Evolutionary conservation across 2,888 invertebrate species (phyloP), one percentile per base, ranked within the genome.

Genomic region (Clitarchus hookeri): DNA sequence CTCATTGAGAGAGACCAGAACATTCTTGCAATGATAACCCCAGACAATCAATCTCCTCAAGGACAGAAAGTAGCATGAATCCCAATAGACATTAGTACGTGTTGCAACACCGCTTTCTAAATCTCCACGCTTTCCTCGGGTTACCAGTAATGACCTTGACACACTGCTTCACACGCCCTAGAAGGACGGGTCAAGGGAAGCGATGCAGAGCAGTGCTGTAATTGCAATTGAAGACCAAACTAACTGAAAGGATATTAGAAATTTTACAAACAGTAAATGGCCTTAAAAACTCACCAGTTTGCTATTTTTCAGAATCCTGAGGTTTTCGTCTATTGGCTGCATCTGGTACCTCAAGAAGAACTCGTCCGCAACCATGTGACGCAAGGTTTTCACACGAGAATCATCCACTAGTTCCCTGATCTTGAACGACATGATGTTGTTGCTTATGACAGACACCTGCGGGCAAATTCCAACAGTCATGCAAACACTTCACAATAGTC

Each of bases 291-390:
- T 85, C 44, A 86, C 86, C 86, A 86, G 53, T 44, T 85, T 87
- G 19, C 26, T 83, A 36, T 84, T 87, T 9, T 84, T 85, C 16
- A 86, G 65, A 65, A 65, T 65, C 65, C 16, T 65, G 8, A 65
- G 65, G 65, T 23, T 65, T 8, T 65, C 23, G 16, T 65, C 65
- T 19, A 65, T 65, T 8, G 65, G 65, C n/a, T 65, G 65, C 16
- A 96, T 90, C 78, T 93, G 92, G 90, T 94, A 96, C 85, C 92
- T 92, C 89, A 92, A 91, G 79, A 95, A 91, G 89, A 93, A 96
- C 88, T 93, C 92, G 36, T 93, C 91, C 0, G 94, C 94, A 0
- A 95, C 93, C 19, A 92, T 89, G 0, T 91, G 90, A 54, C 93
- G 91, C 25, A 94, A 90, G 86, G 91, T 92, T 88, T 93, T 93